A percentile compares a stretch with the other conserved stretches of the same genome.
These are phyloP conservation scores for Campylorhamphus procurvoides DNA, from an alignment of 2,113 vertebrate species.

Conservation along the genomic window DNA sequence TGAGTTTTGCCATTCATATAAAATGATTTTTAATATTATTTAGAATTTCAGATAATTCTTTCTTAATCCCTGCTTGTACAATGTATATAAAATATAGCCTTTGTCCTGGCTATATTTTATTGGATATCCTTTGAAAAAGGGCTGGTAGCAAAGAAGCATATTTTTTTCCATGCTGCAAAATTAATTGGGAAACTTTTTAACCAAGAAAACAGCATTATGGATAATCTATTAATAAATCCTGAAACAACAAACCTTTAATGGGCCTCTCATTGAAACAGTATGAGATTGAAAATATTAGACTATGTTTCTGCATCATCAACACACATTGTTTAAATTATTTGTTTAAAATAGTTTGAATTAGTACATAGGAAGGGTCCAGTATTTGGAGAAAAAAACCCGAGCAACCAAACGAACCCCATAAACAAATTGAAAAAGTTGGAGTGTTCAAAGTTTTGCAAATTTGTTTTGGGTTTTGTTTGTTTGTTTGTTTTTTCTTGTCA, in stretches of 20 bases:
- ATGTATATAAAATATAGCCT: no score
- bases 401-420: background rate
- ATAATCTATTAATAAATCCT: background rate
- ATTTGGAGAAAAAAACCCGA: background rate
- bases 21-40: background rate
- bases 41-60: background rate
- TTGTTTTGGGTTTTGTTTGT: no score
- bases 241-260: background rate
- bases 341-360: background rate
- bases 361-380: background rate
- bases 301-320: background rate
- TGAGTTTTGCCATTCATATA: background rate
- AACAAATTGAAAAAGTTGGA: rapidly evolving
- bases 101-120: background rate
- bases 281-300: background rate
- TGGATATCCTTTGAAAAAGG: background rate
- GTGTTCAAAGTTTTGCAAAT: background rate
- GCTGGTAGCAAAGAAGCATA: background rate
- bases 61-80: background rate
- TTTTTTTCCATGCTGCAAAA: background rate
- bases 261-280: background rate
- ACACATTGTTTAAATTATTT: background rate
- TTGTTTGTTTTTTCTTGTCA: background rate
- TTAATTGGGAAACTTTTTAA: background rate
- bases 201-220: background rate